A percentile compares a stretch with the other conserved stretches of the same genome.
These are phyloP conservation scores for Heloderma charlesbogerti DNA, from an alignment of 2,113 vertebrate genomes.

Conservation along the genomic window DNA sequence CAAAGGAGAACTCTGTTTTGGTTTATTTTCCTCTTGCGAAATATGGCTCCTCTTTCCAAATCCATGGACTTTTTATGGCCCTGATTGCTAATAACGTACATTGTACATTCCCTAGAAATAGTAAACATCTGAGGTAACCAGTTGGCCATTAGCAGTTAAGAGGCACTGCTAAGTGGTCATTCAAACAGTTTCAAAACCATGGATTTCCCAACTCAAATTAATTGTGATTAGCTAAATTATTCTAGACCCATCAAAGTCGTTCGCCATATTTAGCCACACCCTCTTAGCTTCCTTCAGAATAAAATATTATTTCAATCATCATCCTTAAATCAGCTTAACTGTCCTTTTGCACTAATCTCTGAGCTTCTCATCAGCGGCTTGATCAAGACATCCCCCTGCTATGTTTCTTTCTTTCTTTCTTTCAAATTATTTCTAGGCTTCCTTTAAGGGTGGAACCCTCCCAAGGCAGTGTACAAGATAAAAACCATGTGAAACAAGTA, in stretches of 20 bases:
- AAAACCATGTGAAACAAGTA: too few species aligned
- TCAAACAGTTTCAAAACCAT: not conserved
- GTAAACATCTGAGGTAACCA: slow-evolving; percentile 25
- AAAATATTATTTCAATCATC: not conserved
- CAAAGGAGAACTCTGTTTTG: not conserved
- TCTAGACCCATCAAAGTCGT: not conserved
- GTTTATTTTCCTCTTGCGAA: slow-evolving; percentile 3
- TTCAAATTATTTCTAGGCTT: not conserved
- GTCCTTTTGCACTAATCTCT: not conserved
- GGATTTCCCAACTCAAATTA: not conserved
- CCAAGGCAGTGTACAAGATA: too few species aligned
- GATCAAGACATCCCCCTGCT: not conserved
- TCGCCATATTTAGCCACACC: not conserved
- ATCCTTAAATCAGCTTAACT: not conserved
- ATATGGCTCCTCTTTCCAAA: slow-evolving; percentile 11
- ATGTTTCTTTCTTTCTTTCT: not conserved
- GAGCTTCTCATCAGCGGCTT: not conserved
- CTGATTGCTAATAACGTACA: slow-evolving; percentile 3
- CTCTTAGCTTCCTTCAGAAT: slow-evolving; percentile 35
- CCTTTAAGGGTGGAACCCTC: not conserved
- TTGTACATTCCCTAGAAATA: slow-evolving; percentile 3
- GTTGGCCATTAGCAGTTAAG: slow-evolving; percentile 42
- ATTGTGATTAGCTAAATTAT: not conserved
- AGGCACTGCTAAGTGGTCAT: not conserved
- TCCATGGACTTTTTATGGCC: slow-evolving; percentile 26